Base-by-base conservation (phyloP, 2,797 vertebrate genomes). In the Aphelocoma californica region DNA sequence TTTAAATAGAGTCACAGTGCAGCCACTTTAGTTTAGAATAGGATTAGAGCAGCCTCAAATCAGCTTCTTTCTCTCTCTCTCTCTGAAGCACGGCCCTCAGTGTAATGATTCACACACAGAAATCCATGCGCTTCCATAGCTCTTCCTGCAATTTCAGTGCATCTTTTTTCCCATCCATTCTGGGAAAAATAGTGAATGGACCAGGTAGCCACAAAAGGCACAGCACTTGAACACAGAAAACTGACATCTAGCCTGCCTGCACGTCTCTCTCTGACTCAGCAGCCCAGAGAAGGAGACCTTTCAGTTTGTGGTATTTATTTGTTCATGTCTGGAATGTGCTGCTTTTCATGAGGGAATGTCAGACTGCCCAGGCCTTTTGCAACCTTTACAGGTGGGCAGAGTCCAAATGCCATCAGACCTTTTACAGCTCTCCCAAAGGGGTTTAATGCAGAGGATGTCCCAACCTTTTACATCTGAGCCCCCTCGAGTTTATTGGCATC, bases 41-140 rank as follows among this genome's bases (percentile, higher is more conserved):
- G n/a, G 16, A 75, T 74, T 54, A 86, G 24, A 48, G n/a, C 15
- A 78, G 34, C 29, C n/a, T 88, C 42, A 65, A 83, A 34, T 54
- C 31, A 53, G 32, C 36, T 48, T 28, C 21, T 81, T 60, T 2
- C 0, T 2, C 0, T 60, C 10, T 60, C 10, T 2, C 0, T 60
- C 10, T 1, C 2, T 58, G 38, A 88, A 65, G 25, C 86, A 65
- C 23, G 36, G 14, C 40, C 14, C 31, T 75, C 23, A 31, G 47
- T 72, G 47, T 79, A 34, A 72, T 1, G 2, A 65, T 74, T 34
- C 44, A 40, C 44, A n/a, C 7, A 34, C 12, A 18, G 50, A 95
- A 81, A 84, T 34, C 40, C 10, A 3, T 36, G 38, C 21, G n/a
- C 14, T 60, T 81, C 44, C 31, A 61, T 20, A 78, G 87, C 31